A percentile compares a stretch with the other conserved stretches of the same genome.
phyloP scores from a whole-genome alignment of 2,113 vertebrate species.

The Cardinalis cardinalis region DNA sequence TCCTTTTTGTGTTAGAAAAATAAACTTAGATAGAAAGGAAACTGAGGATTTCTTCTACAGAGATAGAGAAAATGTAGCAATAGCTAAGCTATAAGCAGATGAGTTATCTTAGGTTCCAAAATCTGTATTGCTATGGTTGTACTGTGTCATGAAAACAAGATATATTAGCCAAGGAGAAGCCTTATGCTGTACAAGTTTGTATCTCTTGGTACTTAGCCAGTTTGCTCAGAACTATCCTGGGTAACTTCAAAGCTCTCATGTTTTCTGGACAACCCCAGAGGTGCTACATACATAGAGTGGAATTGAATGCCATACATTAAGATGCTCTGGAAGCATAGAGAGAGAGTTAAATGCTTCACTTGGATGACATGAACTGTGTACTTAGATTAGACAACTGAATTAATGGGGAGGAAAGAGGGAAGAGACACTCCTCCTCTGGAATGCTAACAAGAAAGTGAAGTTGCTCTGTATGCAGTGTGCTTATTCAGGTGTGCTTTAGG shows the following conservation, averaged over 20 bases:
- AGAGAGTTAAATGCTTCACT: not conserved
- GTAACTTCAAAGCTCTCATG: not conserved
- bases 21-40: not conserved
- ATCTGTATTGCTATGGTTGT: not conserved
- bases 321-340: not conserved
- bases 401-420: not conserved
- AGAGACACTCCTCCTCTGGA: not conserved
- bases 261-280: not conserved
- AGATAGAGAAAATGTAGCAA: not conserved
- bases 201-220: not conserved
- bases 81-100: not conserved
- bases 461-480: not conserved
- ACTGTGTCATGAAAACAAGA: not conserved
- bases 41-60: not conserved
- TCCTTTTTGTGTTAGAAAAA: not conserved
- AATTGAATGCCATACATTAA: not conserved
- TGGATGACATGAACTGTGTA: not conserved
- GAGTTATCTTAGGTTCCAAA: not conserved
- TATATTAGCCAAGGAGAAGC: not conserved
- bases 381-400: not conserved
- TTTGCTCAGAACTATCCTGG: not conserved
- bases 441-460: not conserved
- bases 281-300: not conserved
- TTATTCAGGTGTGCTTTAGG: not conserved
- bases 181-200: not conserved